phyloP scores from a whole-genome alignment of 2,797 vertebrate species.

The Leucoraja ocellata region DNA sequence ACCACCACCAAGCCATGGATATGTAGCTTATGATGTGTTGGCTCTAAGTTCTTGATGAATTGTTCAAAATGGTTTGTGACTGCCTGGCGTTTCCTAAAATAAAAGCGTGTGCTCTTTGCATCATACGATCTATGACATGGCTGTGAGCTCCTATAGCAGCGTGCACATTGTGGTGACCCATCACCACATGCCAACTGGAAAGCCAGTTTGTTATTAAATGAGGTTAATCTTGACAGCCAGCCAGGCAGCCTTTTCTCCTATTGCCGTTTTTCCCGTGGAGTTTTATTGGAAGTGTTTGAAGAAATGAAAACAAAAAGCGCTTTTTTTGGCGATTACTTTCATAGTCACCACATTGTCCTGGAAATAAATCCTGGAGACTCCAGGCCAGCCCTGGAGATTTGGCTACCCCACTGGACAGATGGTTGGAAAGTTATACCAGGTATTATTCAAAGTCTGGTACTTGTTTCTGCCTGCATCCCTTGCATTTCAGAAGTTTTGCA shows the following conservation, averaged over 20 bases:
- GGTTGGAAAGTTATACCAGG: neutral
- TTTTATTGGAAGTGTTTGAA: neutral
- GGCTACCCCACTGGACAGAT: neutral
- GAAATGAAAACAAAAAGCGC: neutral
- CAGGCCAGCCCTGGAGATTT: neutral
- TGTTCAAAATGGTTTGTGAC: neutral
- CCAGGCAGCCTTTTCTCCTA: neutral
- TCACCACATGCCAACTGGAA: neutral
- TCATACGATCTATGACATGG: too few species aligned
- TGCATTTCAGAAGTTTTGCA: neutral
- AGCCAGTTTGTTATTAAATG: neutral
- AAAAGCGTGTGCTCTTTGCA: too few species aligned
- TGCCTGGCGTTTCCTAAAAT: neutral
- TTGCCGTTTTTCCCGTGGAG: neutral
- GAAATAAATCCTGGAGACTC: neutral
- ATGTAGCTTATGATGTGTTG: neutral
- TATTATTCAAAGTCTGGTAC: neutral
- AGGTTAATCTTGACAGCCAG: neutral
- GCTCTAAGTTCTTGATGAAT: neutral
- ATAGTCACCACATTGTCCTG: neutral
- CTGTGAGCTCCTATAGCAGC: too few species aligned
- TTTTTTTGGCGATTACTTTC: neutral
- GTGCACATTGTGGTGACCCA: neutral
- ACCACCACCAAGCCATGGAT: neutral
- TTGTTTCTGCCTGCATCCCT: neutral